phyloP scores from a whole-genome alignment of 2,888 invertebrate genomes.

The Epinotia brunnichana region DNA sequence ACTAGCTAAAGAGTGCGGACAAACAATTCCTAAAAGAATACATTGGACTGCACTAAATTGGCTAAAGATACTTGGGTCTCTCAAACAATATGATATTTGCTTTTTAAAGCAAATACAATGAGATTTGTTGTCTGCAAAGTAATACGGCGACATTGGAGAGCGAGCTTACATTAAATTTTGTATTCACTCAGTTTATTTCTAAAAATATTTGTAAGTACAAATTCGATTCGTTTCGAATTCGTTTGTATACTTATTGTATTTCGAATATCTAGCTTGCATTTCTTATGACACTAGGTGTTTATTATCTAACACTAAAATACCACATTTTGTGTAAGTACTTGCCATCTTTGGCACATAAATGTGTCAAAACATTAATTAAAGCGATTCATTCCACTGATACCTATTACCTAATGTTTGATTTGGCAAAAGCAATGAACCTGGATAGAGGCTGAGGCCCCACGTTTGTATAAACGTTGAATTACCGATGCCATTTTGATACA shows the following conservation, averaged over 20 bases:
- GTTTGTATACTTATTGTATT: too few relatives aligned
- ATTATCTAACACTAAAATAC: background rate
- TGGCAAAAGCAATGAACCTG: conserved; percentile 12
- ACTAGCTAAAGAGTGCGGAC: background rate
- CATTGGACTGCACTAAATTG: conserved; percentile 13
- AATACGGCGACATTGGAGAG: conserved; percentile 9
- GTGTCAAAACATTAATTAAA: conserved; percentile 10
- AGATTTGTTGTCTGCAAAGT: conserved; percentile 10
- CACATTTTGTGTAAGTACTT: background rate
- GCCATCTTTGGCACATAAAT: too few relatives aligned
- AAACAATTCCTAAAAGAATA: conserved; percentile 16
- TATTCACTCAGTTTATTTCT: background rate
- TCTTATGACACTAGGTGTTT: background rate
- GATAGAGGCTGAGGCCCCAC: conserved; percentile 10
- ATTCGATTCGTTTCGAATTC: too few relatives aligned
- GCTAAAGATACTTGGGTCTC: conserved; percentile 7
- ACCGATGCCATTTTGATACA: conserved; percentile 13
- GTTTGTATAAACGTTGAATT: conserved; percentile 19
- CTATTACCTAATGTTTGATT: conserved; percentile 12
- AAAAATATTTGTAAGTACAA: too few relatives aligned
- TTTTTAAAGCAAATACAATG: conserved; percentile 14
- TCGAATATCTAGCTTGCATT: background rate
- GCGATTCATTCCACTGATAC: background rate
- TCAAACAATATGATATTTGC: conserved; percentile 19
- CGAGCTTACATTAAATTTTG: background rate